Base-by-base conservation (phyloP, 1,140 invertebrate species). In the Zaprionus ghesquierei region DNA sequence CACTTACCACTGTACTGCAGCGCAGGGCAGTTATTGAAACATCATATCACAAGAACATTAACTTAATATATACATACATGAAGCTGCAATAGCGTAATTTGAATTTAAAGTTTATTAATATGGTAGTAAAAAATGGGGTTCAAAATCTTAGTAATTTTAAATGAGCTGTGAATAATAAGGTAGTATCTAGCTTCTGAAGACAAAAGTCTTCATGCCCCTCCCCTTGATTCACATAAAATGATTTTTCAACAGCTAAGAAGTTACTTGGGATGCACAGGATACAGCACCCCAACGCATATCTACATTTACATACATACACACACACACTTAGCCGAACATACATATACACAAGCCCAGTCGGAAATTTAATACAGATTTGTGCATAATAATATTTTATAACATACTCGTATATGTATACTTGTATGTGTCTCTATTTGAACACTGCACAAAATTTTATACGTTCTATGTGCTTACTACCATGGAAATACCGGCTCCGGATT, bases 221-320 rank as follows among this genome's bases (percentile, higher is more conserved):
- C 41, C 41, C 41, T 18, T 10, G 18, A 20, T 49, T 35, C 35
- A 29, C 44, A 10, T 66, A 25, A 27, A 63, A 53, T 72, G 72
- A 79, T 75, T 68, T 76, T 72, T 72, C 53, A 25, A 71, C 35
- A 60, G 62, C 62, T 49, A 46, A 75, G 54, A 61, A 61, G 49
- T 68, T 80, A 54, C 38, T 69, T 71, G 79, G 79, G 65, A 82
- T 82, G 79, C 80, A 80, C 69, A 86, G 77, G 77, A 85, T 49
- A 73, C 41, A 46, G 41, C 18, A 46, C 41, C 51, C 27, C 60
- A 50, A 54, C 29, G 29, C 41, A 46, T 38, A 54, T 50, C 18
- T 18, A 50, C 8, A 23, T 23, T n/a, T 15, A 41, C n/a, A 13
- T 41, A 41, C n/a, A 41, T 44, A 46, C 35, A 53, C 18, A 64